A percentile compares a stretch with the other conserved stretches of the same genome.
Conservation (phyloP, 1,140 invertebrate genomes). For the Mesaphorura yosii region DNA sequence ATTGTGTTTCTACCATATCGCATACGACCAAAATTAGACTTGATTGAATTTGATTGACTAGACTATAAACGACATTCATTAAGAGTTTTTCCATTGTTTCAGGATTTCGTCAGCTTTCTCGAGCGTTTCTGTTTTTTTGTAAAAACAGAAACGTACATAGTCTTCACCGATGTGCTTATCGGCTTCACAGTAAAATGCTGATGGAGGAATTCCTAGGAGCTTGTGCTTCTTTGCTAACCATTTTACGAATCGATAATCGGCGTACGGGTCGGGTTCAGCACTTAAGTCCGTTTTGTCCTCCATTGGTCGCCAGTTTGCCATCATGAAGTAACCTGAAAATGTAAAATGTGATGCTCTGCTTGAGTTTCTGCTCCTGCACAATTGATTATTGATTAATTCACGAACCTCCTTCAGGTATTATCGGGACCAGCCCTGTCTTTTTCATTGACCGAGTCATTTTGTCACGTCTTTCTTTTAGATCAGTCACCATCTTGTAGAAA, state of each 20-base stretch:
- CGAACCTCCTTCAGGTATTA: constrained; percentile 60
- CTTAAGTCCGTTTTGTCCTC: constrained; percentile 38
- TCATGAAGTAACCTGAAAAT: constrained; percentile 95
- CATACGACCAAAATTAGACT: too few relatives aligned
- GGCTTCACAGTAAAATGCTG: constrained; percentile 75
- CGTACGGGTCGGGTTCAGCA: constrained; percentile 53
- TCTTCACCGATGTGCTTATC: constrained; percentile 78
- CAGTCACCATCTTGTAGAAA: constrained; percentile 24
- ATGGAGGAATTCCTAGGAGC: constrained; percentile 83
- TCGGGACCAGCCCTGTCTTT: constrained; percentile 20
- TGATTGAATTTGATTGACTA: too few relatives aligned
- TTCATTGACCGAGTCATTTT: constrained; percentile 8
- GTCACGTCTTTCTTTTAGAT: constrained; percentile 27
- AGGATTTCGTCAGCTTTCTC: constrained; percentile 28
- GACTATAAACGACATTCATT: too few relatives aligned
- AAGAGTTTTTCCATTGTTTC: constrained; percentile 25
- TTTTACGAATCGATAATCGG: constrained; percentile 87
- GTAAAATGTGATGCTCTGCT: too few relatives aligned
- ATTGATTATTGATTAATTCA: too few relatives aligned
- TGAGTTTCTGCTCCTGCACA: too few relatives aligned
- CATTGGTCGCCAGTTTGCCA: constrained; percentile 80
- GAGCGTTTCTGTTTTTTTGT: constrained; percentile 30
- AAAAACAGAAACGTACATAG: constrained; percentile 51
- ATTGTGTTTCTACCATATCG: too few relatives aligned
- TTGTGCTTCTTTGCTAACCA: constrained; percentile 91